Evolutionary conservation across 2,113 vertebrate species (phyloP).

Genomic region (Gymnogyps californianus): DNA sequence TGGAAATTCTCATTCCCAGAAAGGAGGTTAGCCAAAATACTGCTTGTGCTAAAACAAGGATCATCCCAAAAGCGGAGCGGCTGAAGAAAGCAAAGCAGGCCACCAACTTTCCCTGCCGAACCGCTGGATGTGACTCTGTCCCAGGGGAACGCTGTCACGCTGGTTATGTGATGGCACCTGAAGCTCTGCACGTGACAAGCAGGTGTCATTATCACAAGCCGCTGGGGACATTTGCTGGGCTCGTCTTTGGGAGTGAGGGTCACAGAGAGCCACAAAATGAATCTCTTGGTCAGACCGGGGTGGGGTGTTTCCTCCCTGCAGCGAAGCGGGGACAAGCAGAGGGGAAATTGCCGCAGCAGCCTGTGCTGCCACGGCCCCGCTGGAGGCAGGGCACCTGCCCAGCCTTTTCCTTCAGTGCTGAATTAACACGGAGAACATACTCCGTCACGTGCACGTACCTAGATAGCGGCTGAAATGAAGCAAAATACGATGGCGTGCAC

Average conservation of each 20-base stretch:
- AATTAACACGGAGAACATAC: rapidly evolving
- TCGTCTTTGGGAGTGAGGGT: rapidly evolving
- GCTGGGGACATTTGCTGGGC: neutral
- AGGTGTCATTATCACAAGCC: neutral
- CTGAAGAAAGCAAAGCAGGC: neutral
- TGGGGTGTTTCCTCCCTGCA: neutral
- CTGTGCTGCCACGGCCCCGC: neutral
- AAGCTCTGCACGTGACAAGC: neutral
- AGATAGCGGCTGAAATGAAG: neutral
- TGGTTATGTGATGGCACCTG: neutral
- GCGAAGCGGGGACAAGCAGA: neutral
- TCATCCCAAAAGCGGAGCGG: neutral
- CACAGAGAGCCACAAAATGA: neutral
- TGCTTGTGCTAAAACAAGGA: neutral
- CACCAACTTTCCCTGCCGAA: neutral
- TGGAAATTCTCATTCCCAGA: neutral
- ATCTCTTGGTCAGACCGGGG: rapidly evolving
- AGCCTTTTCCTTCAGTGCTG: neutral
- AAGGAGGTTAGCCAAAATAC: neutral
- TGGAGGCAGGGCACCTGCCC: neutral
- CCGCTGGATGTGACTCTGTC: neutral
- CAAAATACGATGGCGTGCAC: rapidly evolving
- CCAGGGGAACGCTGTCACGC: neutral
- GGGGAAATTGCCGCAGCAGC: neutral
- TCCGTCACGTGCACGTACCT: rapidly evolving